Evolutionary conservation across 2,113 vertebrate genomes (phyloP), one percentile per base, ranked within the genome.

Genomic region (Loxodonta africana): DNA sequence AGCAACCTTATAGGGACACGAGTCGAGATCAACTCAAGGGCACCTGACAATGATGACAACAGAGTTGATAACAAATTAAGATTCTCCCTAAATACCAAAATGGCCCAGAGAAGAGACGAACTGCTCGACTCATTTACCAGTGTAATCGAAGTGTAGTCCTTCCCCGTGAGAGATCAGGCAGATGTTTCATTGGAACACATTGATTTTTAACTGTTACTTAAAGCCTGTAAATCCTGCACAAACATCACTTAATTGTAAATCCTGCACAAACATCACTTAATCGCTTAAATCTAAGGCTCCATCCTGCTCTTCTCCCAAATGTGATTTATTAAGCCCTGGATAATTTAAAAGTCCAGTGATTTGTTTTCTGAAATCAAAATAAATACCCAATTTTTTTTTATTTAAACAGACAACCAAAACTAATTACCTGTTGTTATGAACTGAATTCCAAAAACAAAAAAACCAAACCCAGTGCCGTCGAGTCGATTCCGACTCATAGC

Each of bases 141-240:
- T 33, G 57, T 60, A 69, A 93, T 83, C 86, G 94, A 95, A 90
- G 94, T 46, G 92, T 89, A 95, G 48, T 65, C 37, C 74, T 92
- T 88, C 51, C 65, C 80, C 60, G 41, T 53, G 67, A 89, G 84
- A 95, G 77, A 83, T 25, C 14, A 85, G 60, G 41, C 48, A 94
- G 73, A 74, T 95, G 51, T 20, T 95, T 90, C 92, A 95, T 83
- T 94, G 78, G 82, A 98, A 95, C 95, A 57, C n/a, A 90, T 12
- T 95, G 57, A 94, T 53, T 94, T 57, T 95, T 92, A 87, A 80
- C 90, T 95, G n/a, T 92, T 88, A 95, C 37, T 95, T 96, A 92
- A 97, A 96, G 94, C 81, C 28, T 90, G 41, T 94, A 93, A 93
- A 91, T 91, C 63, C 63, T 63, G 84, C 10, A 95, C 60, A 95